A percentile compares a stretch with the other conserved stretches of the same genome.
Evolutionary conservation across 2,113 vertebrate genomes (phyloP).

Genomic region (Larimichthys polyactis): DNA sequence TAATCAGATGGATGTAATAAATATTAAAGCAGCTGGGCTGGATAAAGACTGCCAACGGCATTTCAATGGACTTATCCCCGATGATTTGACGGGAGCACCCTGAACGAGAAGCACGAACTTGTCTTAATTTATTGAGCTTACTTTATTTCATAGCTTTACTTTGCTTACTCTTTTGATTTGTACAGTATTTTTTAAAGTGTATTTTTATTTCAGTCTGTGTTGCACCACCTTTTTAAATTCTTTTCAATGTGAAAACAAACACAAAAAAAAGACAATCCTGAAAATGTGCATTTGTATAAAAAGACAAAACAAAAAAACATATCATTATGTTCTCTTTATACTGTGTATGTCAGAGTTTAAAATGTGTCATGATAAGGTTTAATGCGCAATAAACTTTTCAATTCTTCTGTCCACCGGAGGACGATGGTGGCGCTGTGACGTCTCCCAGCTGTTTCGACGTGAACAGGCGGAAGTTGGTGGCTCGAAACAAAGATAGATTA

Average conservation of each 20-base stretch:
- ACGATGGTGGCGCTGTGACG: neutral
- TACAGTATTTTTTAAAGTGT: constrained; percentile 53
- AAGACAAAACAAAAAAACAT: neutral
- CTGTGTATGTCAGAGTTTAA: neutral
- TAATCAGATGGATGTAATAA: neutral
- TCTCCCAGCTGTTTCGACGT: neutral
- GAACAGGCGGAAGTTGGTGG: neutral
- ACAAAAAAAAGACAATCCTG: neutral
- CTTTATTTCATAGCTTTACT: constrained; percentile 25
- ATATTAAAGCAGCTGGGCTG: constrained; percentile 4
- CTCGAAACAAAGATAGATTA: neutral
- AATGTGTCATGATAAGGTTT: neutral
- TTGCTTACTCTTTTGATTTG: constrained; percentile 32
- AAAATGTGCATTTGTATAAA: constrained; percentile 40
- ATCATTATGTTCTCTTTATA: neutral
- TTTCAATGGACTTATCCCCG: constrained; percentile 26
- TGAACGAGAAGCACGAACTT: constrained; percentile 23
- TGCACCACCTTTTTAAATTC: constrained; percentile 33
- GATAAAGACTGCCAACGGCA: constrained; percentile 7
- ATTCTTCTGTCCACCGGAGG: neutral
- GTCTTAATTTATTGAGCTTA: constrained; percentile 68
- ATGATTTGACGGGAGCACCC: neutral
- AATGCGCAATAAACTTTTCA: neutral
- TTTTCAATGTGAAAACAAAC: constrained; percentile 33
- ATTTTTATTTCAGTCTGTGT: constrained; percentile 20